These are phyloP conservation scores for Chesias legatella DNA, from an alignment of 2,888 invertebrate genomes.

Conservation along the genomic window DNA sequence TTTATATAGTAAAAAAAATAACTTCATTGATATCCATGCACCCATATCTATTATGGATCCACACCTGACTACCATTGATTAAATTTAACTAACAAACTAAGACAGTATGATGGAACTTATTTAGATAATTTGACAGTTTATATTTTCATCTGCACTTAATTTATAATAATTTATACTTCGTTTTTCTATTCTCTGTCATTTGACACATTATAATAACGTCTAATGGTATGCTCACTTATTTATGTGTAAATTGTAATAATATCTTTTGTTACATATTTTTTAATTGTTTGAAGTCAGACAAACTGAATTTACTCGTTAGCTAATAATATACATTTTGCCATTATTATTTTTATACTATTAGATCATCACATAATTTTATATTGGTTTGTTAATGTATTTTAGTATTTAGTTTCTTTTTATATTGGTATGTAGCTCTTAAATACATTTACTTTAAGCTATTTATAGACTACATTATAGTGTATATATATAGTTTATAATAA, in stretches of 20 bases:
- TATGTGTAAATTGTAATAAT: constrained; percentile 10
- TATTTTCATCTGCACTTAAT: constrained; percentile 2
- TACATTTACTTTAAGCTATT: too few species aligned
- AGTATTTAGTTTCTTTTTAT: constrained; percentile 1
- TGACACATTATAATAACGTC: not conserved
- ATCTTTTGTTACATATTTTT: constrained; percentile 10
- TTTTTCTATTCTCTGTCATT: not conserved
- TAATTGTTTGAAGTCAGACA: constrained; percentile 9
- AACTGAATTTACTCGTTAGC: constrained; percentile 8
- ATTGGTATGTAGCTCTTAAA: not conserved
- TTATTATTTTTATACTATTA: constrained; percentile 21
- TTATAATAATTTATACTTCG: not conserved
- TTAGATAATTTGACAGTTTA: not conserved
- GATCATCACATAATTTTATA: constrained; percentile 23
- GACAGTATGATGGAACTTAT: too few species aligned
- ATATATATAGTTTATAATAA: constrained; percentile 31
- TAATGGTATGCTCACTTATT: constrained; percentile 4
- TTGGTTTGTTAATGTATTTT: constrained; percentile 19
- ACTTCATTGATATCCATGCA: too few species aligned
- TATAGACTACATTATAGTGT: too few species aligned
- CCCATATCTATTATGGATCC: too few species aligned
- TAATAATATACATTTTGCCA: constrained; percentile 26
- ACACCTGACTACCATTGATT: too few species aligned
- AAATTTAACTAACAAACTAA: too few species aligned
- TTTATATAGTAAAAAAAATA: too few species aligned